Evolutionary conservation across 2,888 invertebrate genomes (phyloP).

Genomic region (Microctonus hyperodae): DNA sequence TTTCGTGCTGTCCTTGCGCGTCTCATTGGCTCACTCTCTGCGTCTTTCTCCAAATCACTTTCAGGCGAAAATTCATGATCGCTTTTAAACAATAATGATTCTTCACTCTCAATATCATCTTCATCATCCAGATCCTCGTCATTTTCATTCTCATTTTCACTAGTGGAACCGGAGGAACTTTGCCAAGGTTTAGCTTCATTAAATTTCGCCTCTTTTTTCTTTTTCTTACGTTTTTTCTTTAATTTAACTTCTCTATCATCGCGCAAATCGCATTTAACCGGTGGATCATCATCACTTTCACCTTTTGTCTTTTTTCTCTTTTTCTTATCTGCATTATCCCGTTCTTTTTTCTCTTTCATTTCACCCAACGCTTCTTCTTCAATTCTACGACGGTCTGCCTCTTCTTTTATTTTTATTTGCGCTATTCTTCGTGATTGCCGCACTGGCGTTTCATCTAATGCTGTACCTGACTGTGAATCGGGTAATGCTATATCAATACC

Average conservation of each 20-base stretch:
- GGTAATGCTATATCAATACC: slow-evolving; percentile 54
- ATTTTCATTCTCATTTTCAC: slow-evolving; percentile 58
- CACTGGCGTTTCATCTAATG: slow-evolving; percentile 66
- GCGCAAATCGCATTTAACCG: slow-evolving; percentile 30
- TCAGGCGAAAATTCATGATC: slow-evolving; percentile 95
- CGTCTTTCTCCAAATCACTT: slow-evolving; percentile 80
- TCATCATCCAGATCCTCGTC: slow-evolving; percentile 64
- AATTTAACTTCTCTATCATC: slow-evolving; percentile 51
- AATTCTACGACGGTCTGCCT: slow-evolving; percentile 77
- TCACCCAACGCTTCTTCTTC: slow-evolving; percentile 78
- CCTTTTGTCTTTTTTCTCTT: slow-evolving; percentile 41
- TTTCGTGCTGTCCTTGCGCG: slow-evolving; percentile 86
- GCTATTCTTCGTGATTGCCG: slow-evolving; percentile 86
- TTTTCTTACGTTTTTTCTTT: slow-evolving; percentile 53
- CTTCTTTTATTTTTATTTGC: slow-evolving; percentile 85
- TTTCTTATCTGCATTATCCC: slow-evolving; percentile 36
- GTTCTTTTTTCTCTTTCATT: slow-evolving; percentile 59
- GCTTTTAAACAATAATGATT: slow-evolving; percentile 70
- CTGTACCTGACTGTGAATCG: slow-evolving; percentile 42
- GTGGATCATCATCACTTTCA: slow-evolving; percentile 40
- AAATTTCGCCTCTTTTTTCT: slow-evolving; percentile 61
- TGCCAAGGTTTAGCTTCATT: slow-evolving; percentile 69
- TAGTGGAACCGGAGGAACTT: slow-evolving; percentile 67
- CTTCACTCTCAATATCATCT: slow-evolving; percentile 63
- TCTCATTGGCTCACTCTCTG: slow-evolving; percentile 77